A percentile compares a stretch with the other conserved stretches of the same genome.
phyloP scores from a whole-genome alignment of 1,140 invertebrate species.

The Drosophila subobscura region DNA sequence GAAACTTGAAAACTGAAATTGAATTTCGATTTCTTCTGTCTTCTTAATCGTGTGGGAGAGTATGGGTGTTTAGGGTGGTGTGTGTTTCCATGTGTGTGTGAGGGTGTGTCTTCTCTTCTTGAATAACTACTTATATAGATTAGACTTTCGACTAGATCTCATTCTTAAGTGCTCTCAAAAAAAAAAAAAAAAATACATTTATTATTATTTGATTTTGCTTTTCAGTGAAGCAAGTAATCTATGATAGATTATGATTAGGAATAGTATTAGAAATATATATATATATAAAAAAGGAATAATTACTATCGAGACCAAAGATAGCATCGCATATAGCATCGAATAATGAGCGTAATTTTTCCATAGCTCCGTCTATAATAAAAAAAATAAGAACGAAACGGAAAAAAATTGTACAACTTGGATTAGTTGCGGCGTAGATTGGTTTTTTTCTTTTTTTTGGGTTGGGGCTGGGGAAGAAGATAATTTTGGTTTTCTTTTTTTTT shows the following conservation, averaged over 20 bases:
- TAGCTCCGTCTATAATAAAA: constrained; percentile 80
- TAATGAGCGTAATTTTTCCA: constrained; percentile 82
- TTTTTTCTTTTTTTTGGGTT: constrained; percentile 29
- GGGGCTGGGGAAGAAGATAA: constrained; percentile 26
- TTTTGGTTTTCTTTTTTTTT: constrained; percentile 28
- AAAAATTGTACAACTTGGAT: constrained; percentile 79
- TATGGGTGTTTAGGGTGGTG: constrained; percentile 14
- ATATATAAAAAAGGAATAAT: constrained; percentile 73
- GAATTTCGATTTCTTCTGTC: constrained; percentile 23
- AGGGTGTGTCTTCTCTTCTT: constrained; percentile 38
- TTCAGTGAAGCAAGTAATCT: constrained; percentile 31
- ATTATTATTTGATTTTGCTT: constrained; percentile 47
- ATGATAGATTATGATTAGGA: constrained; percentile 68
- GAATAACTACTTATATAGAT: constrained; percentile 66
- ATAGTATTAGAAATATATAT: constrained; percentile 75
- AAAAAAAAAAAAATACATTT: constrained; percentile 61
- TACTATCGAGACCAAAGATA: constrained; percentile 82
- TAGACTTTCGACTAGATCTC: constrained; percentile 47
- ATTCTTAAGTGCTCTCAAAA: constrained; percentile 70
- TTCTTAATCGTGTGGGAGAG: constrained; percentile 43
- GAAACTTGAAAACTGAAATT: constrained; percentile 45
- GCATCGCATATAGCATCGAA: constrained; percentile 81
- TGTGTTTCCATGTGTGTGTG: constrained; percentile 24
- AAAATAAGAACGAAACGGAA: constrained; percentile 58
- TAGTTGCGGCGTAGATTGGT: constrained; percentile 67